phyloP scores from a whole-genome alignment of 2,797 vertebrate species.

The Microtus obscurus region DNA sequence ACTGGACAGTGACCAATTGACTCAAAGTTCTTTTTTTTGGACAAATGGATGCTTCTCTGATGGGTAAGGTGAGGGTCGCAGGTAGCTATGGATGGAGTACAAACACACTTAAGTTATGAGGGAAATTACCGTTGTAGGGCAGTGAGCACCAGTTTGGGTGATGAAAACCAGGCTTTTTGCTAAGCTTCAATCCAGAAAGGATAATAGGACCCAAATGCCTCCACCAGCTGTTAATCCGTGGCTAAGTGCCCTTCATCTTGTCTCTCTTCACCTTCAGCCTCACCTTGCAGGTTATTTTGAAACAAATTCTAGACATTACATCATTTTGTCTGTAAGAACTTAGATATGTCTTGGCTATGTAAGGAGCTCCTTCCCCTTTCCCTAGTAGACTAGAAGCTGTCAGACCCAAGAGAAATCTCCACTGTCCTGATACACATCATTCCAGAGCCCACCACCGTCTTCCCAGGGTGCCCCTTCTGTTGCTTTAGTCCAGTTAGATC shows the following conservation, averaged over 20 bases:
- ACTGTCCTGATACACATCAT: not conserved
- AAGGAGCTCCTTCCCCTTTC: not conserved
- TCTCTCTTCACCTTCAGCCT: not conserved
- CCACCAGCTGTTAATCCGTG: not conserved
- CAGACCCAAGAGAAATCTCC: not conserved
- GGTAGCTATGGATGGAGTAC: too few relatives aligned
- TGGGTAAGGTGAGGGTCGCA: not conserved
- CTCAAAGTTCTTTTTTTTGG: not conserved
- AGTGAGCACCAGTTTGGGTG: not conserved
- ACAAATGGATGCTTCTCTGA: not conserved
- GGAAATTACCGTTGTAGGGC: slow-evolving; percentile 1
- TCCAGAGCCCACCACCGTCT: not conserved
- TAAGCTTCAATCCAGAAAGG: slow-evolving; percentile 12
- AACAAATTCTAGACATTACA: not conserved
- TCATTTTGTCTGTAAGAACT: not conserved
- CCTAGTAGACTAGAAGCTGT: not conserved
- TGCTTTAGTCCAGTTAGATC: not conserved
- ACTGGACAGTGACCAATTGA: not conserved
- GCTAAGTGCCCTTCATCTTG: not conserved
- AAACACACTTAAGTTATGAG: not conserved
- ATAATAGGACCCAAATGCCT: not conserved
- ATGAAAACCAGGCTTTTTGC: not conserved
- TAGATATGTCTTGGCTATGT: not conserved
- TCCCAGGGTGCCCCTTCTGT: not conserved
- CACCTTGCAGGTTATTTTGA: not conserved